Base-by-base conservation (phyloP, 2,797 vertebrate species). In the Coccyzus lansbergi region DNA sequence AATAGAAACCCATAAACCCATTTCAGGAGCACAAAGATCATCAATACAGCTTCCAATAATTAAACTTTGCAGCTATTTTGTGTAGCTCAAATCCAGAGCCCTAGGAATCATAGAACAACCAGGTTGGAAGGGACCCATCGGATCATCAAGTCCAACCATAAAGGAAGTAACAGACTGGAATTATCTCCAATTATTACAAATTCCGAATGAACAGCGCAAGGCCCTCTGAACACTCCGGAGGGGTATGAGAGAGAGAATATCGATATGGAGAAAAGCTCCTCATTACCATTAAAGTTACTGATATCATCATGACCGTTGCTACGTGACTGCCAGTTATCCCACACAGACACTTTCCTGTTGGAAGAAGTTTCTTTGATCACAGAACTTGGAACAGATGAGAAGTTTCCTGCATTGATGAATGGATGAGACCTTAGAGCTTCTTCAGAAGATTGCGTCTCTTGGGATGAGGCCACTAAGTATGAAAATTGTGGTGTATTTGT, bases 281-380 rank as follows among this genome's bases (percentile, higher is more conserved):
- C n/a, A 26, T 9, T 28, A 68, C 18, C 7, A 33, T 11, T 8
- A 3, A 77, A 51, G 22, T 33, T 33, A 51, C 34, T 9, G 14
- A 9, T 5, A 10, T 3, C 4, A 18, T 18, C 58, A 56, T 0
- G 25, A 64, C 26, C 8, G 5, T 19, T 15, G 33, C 49, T 40
- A 52, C 20, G 3, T 0, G 5, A 29, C 1, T 16, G 49, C 20
- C 31, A 33, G 2, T 1, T 31, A 10, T 15, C 15, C 1, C 5
- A 44, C 29, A 38, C 0, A 46, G 22, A 20, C 51, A 42, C 22
- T 48, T 2, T 16, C n/a, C 34, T 65, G 10, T 3, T 58, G 33
- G 49, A 48, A 72, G 79, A 82, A 46, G 12, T 25, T 5, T 24
- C 20, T 40, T 86, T 58, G 11, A 49, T 20, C 38, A 58, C 8